Conservation (phyloP, 1,140 invertebrate species). For the Scaptomyza montana region DNA sequence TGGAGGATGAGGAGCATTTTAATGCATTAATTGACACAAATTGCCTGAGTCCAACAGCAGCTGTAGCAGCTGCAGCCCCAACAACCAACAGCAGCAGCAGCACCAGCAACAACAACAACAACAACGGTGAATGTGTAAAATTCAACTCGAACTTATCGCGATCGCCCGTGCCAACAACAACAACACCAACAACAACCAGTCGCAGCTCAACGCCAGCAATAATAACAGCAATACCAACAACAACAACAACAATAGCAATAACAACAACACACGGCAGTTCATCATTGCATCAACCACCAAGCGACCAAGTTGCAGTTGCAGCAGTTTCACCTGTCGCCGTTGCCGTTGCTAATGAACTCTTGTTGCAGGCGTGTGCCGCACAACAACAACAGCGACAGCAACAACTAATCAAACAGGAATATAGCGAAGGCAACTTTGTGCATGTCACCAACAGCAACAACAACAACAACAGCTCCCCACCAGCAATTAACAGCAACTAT, state of each 20-base stretch:
- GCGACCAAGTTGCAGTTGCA: conserved; percentile 13
- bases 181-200: conserved; percentile 39
- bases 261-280: conserved; percentile 45
- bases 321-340: conserved; percentile 71
- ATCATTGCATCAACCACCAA: conserved; percentile 59
- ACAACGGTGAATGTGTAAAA: conserved; percentile 62
- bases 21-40: conserved; percentile 70
- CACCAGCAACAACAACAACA: background rate
- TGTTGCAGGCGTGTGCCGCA: conserved; percentile 77
- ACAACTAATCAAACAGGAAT: conserved; percentile 80
- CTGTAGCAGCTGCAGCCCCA: conserved; percentile 56
- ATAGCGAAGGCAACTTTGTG: conserved; percentile 44
- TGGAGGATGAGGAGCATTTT: conserved; percentile 63
- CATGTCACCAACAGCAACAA: conserved; percentile 40
- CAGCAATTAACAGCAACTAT: conserved; percentile 32
- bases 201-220: conserved; percentile 36
- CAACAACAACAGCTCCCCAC: conserved; percentile 33
- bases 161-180: conserved; percentile 69
- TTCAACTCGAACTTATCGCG: conserved; percentile 53
- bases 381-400: conserved; percentile 47
- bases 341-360: conserved; percentile 62
- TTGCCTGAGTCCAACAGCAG: conserved; percentile 45
- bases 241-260: conserved; percentile 33
- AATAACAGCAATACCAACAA: conserved; percentile 34
- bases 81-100: conserved; percentile 16